Conservation (phyloP, 2,113 vertebrate species). For the Datnioides undecimradiatus region DNA sequence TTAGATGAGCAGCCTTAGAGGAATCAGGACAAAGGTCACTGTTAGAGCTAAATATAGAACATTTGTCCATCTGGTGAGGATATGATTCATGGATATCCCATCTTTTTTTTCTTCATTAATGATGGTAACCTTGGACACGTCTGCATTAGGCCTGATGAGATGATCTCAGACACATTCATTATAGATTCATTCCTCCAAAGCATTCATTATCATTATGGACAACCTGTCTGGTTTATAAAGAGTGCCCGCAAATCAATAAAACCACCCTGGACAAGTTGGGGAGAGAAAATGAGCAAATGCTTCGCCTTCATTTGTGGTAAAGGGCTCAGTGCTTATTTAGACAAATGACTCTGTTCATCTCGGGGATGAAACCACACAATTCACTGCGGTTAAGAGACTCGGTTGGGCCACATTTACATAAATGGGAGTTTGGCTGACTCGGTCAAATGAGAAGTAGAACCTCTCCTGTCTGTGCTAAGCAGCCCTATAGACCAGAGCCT, state of each 20-base stretch:
- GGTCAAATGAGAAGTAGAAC: slow-evolving; percentile 46
- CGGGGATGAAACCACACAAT: slow-evolving; percentile 76
- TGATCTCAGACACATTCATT: slow-evolving; percentile 64
- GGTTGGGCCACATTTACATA: slow-evolving; percentile 69
- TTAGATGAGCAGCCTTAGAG: slow-evolving; percentile 65
- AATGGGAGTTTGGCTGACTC: slow-evolving; percentile 54
- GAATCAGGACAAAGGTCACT: background rate
- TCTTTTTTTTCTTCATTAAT: slow-evolving; percentile 11
- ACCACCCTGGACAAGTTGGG: slow-evolving; percentile 58
- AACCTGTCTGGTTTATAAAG: slow-evolving; percentile 68
- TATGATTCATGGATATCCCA: background rate
- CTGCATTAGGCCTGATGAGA: slow-evolving; percentile 50
- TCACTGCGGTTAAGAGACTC: slow-evolving; percentile 68
- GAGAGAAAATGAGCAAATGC: slow-evolving; percentile 36
- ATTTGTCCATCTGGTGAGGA: slow-evolving; percentile 5
- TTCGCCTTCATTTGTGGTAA: slow-evolving; percentile 57
- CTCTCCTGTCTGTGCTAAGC: slow-evolving; percentile 42
- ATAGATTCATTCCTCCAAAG: slow-evolving; percentile 31
- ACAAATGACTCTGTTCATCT: slow-evolving; percentile 74
- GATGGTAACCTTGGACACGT: slow-evolving; percentile 38
- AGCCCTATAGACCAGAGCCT: slow-evolving; percentile 22
- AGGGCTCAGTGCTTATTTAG: slow-evolving; percentile 69
- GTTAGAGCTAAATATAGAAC: background rate
- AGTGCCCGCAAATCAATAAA: slow-evolving; percentile 71
- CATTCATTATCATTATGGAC: slow-evolving; percentile 60